Evolutionary conservation across 2,888 invertebrate species (phyloP), one percentile per base, ranked within the genome.

Genomic region (Perithous albicinctus): DNA sequence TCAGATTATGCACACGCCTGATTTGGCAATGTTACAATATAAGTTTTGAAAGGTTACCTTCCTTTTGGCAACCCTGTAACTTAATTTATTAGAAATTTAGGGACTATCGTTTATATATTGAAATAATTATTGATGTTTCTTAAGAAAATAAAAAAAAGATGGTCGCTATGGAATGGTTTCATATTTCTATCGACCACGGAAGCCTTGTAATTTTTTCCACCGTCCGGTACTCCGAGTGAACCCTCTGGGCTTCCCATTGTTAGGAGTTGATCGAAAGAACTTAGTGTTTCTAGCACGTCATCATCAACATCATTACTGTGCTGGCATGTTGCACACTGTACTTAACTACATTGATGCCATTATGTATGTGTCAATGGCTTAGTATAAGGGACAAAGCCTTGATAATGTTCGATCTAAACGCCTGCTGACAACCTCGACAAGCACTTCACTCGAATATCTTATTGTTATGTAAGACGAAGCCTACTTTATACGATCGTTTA

Each of bases 331-430:
- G 29, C 48, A 29, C 20, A 79, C 76, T 81, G 81, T 41, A 63
- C 56, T 61, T 82, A 73, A 72, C 77, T 46, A 32, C 63, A 20
- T 59, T 48, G 66, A 79, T 61, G 64, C 72, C 77, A 67, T n/a
- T 43, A 59, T 74, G 70, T 66, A 48, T 59, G 61, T 61, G 56
- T 56, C 12, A 23, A 76, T 73, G 2, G 72, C 41, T 43, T 59
- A 64, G 73, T 69, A 56, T 12, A 48, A 48, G 3, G 64, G 72
- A 89, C 89, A 89, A 89, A 88, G 86, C 86, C 86, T 86, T 87
- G 86, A 90, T 90, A 89, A 89, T 88, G 88, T 86, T 87, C 89
- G 85, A 90, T 89, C 87, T 87, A 88, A 88, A 89, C 82, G 84
- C 82, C 35, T 48, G 73, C 82, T 83, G 80, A 70, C 78, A 80